Base-by-base conservation (phyloP, 2,888 invertebrate species). In the Prosopocoilus inquinatus region DNA sequence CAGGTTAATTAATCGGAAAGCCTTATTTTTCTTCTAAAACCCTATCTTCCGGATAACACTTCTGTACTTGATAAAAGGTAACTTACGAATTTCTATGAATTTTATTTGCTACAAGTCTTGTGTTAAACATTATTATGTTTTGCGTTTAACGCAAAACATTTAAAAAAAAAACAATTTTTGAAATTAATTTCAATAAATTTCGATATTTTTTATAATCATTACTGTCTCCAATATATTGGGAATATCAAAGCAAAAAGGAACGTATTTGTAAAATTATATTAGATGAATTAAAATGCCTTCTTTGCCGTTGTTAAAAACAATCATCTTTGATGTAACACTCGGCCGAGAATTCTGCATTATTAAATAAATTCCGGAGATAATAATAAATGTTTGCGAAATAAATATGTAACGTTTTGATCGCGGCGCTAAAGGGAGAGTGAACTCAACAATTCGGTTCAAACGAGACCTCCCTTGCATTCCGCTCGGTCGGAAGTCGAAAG, bases 401-500 rank as follows among this genome's bases (percentile, higher is more conserved):
- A 45, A 51, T 51, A 51, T 51, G 51, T 51, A 38, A 44, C 44
- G 51, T 45, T 51, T 9, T 51, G 46, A 51, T 46, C 38, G 45
- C 15, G 9, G 45, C 5, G 20, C 20, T 28, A 28, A 28, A 28
- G 20, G 41, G 47, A 47, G 47, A 47, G 48, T 33, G 55, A 50
- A 48, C n/a, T 41, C 47, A 57, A 60, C 56, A 60, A 61, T 59
- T 58, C 54, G 54, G 45, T 50, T 55, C 53, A 59, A 57, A 58
- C 58, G 64, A 63, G 64, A 68, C 68, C 62, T 63, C 65, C 70
- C 67, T 65, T 33, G 16, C 68, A 70, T 71, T 69, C 70, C 68
- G 62, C 72, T 53, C 71, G 62, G 72, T 68, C 65, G 70, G 72
- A 66, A 64, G 70, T 66, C 61, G 67, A 75, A 69, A 72, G 75